Percentiles rank a stretch among this genome's conserved stretches.
Conservation (phyloP, 2,113 vertebrate species). For the Coturnix japonica region DNA sequence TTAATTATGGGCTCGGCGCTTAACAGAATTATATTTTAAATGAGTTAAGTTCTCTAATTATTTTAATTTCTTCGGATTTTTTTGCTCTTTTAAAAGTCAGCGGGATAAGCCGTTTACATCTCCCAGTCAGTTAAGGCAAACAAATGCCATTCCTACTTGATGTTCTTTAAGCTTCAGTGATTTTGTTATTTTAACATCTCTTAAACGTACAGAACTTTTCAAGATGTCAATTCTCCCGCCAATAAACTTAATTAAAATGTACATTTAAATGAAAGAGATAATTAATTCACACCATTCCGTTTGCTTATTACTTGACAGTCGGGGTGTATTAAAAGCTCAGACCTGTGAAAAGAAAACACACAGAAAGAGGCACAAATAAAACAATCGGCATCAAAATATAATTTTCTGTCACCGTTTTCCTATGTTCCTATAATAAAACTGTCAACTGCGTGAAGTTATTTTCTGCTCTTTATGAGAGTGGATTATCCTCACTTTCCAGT, state of each 20-base stretch:
- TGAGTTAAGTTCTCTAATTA: background rate
- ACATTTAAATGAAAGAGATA: slow-evolving; percentile 71
- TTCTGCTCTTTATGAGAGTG: slow-evolving; percentile 71
- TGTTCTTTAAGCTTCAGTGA: slow-evolving; percentile 38
- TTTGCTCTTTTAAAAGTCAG: background rate
- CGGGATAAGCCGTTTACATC: background rate
- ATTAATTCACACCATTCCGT: slow-evolving; percentile 70
- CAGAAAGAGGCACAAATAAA: slow-evolving; percentile 71
- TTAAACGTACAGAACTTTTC: slow-evolving; percentile 42
- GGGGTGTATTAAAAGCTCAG: slow-evolving; percentile 64
- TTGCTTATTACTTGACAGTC: slow-evolving; percentile 63
- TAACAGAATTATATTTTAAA: background rate
- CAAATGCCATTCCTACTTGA: slow-evolving; percentile 36
- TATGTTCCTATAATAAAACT: slow-evolving; percentile 69
- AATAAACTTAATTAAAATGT: slow-evolving; percentile 71
- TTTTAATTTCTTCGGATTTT: background rate
- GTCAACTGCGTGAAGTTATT: slow-evolving; percentile 59
- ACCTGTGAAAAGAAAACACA: slow-evolving; percentile 58
- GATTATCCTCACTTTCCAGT: slow-evolving; percentile 65
- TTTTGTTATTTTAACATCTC: slow-evolving; percentile 58
- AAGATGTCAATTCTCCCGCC: slow-evolving; percentile 53
- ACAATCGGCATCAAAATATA: slow-evolving; percentile 72
- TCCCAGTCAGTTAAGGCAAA: slow-evolving; percentile 44
- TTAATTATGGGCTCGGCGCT: slow-evolving; percentile 3
- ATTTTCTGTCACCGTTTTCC: slow-evolving; percentile 74